Percentiles rank a stretch among this genome's conserved stretches.
Conservation (phyloP, 2,797 vertebrate genomes). For the Acanthurus leucopareius region DNA sequence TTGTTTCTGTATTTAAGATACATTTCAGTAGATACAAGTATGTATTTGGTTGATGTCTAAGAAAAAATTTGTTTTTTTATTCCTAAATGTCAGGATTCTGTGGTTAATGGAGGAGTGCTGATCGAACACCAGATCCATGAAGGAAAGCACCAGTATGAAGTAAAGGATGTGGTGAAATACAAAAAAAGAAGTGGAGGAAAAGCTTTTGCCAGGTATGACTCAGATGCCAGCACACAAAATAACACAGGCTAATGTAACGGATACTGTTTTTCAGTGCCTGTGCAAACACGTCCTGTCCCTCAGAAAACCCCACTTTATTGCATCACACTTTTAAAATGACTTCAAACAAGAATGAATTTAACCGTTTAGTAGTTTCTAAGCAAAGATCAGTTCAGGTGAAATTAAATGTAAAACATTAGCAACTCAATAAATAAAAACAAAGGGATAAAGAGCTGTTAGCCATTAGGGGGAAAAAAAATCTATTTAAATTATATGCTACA, state of each 20-base stretch:
- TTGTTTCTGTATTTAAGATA: background rate
- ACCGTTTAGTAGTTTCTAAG: background rate
- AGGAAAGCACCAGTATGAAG: conserved; percentile 83
- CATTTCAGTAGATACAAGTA: background rate
- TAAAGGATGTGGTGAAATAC: conserved; percentile 77
- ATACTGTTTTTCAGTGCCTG: background rate
- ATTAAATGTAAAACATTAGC: background rate
- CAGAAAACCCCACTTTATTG: background rate
- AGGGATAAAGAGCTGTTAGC: background rate
- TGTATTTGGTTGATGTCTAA: background rate
- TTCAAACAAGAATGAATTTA: background rate
- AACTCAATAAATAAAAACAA: background rate
- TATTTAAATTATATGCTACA: background rate
- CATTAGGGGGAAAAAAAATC: background rate
- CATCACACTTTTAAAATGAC: background rate
- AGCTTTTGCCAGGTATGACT: conserved; percentile 76
- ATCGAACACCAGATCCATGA: conserved; percentile 75
- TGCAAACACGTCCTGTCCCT: too few species aligned
- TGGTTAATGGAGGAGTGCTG: conserved; percentile 71
- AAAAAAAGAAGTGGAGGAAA: conserved; percentile 33
- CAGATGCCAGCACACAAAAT: background rate
- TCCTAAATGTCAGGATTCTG: conserved; percentile 57
- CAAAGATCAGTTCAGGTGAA: background rate
- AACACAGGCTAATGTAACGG: background rate
- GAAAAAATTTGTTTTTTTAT: conserved; percentile 2